Conservation (phyloP, 2,797 vertebrate species). For the Botia almorhae region DNA sequence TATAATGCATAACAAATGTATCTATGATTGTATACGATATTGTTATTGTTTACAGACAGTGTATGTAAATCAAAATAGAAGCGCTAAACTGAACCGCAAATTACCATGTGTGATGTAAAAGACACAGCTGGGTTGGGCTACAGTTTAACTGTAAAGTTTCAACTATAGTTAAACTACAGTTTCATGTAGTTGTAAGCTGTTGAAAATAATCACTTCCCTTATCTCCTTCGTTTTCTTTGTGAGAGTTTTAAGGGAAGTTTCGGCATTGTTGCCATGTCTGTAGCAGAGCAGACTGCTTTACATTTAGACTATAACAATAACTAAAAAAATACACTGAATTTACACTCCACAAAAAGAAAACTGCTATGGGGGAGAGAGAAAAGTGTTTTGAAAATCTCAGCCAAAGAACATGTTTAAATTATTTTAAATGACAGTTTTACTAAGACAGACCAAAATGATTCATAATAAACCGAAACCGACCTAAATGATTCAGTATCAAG, state of each 20-base stretch:
- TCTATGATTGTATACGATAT: neutral
- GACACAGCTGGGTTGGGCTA: too few species aligned
- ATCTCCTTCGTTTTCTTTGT: neutral
- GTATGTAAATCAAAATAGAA: too few species aligned
- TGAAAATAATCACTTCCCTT: neutral
- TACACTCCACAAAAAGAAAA: neutral
- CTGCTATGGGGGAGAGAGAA: too few species aligned
- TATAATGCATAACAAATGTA: neutral
- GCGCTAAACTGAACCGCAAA: too few species aligned
- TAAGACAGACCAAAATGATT: too few species aligned
- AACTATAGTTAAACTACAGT: neutral
- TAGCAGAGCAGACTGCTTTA: neutral
- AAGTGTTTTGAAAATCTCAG: too few species aligned
- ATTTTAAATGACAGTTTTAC: too few species aligned
- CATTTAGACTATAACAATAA: neutral
- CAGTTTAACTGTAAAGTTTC: too few species aligned
- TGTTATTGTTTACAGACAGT: too few species aligned
- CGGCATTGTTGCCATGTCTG: neutral
- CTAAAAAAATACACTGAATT: neutral
- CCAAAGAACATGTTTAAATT: too few species aligned
- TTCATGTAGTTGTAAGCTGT: neutral
- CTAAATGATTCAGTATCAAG: neutral
- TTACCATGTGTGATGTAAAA: too few species aligned
- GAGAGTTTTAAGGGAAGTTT: neutral
- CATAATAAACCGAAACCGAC: neutral